These are phyloP conservation scores for Dasyprocta punctata DNA, from an alignment of 2,113 vertebrate genomes.

Conservation along the genomic window DNA sequence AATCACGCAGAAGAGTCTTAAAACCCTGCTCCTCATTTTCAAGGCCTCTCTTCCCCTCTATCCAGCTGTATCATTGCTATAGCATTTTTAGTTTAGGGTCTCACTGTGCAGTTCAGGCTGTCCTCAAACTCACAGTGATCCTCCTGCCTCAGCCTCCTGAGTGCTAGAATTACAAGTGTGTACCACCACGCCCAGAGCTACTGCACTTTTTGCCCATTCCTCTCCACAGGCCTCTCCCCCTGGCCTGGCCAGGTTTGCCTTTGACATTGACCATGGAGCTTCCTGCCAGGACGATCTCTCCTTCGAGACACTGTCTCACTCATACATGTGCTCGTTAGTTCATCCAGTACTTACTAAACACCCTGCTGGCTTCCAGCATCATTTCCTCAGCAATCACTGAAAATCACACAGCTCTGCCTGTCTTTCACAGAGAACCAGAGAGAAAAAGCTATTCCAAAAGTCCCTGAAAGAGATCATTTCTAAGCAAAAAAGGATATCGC, in stretches of 20 bases:
- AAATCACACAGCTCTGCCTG: background rate
- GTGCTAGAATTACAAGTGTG: background rate
- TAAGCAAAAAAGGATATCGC: background rate
- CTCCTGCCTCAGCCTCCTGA: background rate
- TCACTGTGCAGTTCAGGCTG: background rate
- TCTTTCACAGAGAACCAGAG: background rate
- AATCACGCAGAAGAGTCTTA: background rate
- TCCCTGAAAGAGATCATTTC: background rate
- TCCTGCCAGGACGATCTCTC: background rate
- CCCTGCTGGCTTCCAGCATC: background rate
- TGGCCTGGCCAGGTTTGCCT: background rate
- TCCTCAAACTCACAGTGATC: background rate
- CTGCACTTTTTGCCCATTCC: too few species aligned
- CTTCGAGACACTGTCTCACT: background rate
- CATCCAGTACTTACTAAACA: background rate
- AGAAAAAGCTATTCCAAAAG: background rate
- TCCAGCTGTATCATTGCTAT: background rate
- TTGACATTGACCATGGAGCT: accelerated
- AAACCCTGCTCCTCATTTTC: background rate
- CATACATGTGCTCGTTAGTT: background rate
- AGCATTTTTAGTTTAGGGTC: background rate
- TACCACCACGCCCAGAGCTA: background rate
- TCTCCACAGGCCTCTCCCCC: background rate
- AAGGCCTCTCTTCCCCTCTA: too few species aligned
- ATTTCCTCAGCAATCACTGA: background rate